Conservation (phyloP, 2,797 vertebrate species). For the Threskiornis aethiopicus region DNA sequence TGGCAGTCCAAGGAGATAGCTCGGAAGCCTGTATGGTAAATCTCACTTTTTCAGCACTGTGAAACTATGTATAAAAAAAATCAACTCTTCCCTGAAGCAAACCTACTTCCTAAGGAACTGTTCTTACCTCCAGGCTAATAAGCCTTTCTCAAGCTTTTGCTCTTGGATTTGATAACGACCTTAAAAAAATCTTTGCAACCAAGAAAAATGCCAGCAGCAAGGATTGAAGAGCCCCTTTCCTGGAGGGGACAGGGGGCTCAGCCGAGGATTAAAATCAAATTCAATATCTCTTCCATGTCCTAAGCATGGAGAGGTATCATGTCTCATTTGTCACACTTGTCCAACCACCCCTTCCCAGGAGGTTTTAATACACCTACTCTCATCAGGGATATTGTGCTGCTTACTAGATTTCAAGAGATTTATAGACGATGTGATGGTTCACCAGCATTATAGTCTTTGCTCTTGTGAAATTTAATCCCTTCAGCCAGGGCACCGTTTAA, state of each 20-base stretch:
- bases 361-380: not conserved
- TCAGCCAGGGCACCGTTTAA: not conserved
- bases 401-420: fast-evolving
- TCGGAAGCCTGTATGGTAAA: not conserved
- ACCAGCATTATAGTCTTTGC: not conserved
- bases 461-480: not conserved
- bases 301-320: not conserved
- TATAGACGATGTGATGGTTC: not conserved
- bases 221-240: not conserved
- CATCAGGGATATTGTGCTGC: too few species aligned
- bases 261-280: not conserved
- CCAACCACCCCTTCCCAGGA: not conserved
- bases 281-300: not conserved
- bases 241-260: not conserved
- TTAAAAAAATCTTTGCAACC: not conserved
- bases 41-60: not conserved
- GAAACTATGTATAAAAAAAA: not conserved
- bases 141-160: not conserved
- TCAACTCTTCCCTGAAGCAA: not conserved
- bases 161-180: not conserved
- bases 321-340: not conserved
- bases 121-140: not conserved
- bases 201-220: not conserved
- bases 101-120: not conserved
- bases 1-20: not conserved